Percentiles rank a stretch among this genome's conserved stretches.
These are phyloP conservation scores for Linnaemya vulpina DNA, from an alignment of 2,888 invertebrate species.

Conservation along the genomic window DNA sequence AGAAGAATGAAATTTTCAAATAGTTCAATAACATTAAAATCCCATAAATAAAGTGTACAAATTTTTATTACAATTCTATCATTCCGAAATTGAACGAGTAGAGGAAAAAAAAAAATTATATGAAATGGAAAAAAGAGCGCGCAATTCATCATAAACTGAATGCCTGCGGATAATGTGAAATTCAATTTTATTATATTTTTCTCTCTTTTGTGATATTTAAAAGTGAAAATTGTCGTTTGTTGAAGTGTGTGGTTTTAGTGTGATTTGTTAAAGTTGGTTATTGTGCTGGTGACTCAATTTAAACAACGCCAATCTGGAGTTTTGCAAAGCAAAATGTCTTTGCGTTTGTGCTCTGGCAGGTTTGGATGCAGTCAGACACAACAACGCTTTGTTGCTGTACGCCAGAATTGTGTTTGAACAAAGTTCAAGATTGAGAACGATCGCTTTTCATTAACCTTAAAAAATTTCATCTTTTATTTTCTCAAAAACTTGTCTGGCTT, in stretches of 20 bases:
- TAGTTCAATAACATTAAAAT: constrained; percentile 55
- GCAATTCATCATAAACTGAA: constrained; percentile 54
- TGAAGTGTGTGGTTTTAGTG: background rate
- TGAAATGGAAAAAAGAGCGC: too few species aligned
- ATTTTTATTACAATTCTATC: constrained; percentile 63
- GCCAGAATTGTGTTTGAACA: background rate
- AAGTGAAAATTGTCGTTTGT: constrained; percentile 17
- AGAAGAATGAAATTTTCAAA: constrained; percentile 38
- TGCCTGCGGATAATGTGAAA: constrained; percentile 19
- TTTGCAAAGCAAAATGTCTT: too few species aligned
- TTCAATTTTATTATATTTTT: background rate
- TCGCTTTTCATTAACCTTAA: too few species aligned
- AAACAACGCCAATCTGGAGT: too few species aligned
- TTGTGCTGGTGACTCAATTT: background rate
- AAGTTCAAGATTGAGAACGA: background rate
- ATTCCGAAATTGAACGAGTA: constrained; percentile 47
- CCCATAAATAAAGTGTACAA: constrained; percentile 66
- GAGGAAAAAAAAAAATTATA: background rate
- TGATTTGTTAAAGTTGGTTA: background rate
- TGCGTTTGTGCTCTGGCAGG: too few species aligned
- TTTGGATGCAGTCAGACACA: background rate
- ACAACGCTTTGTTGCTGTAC: background rate
- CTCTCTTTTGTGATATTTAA: background rate
- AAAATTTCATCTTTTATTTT: too few species aligned
- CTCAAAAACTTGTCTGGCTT: too few species aligned